A percentile compares a stretch with the other conserved stretches of the same genome.
Evolutionary conservation across 1,140 invertebrate genomes (phyloP).

Genomic region (Zaprionus davidi): DNA sequence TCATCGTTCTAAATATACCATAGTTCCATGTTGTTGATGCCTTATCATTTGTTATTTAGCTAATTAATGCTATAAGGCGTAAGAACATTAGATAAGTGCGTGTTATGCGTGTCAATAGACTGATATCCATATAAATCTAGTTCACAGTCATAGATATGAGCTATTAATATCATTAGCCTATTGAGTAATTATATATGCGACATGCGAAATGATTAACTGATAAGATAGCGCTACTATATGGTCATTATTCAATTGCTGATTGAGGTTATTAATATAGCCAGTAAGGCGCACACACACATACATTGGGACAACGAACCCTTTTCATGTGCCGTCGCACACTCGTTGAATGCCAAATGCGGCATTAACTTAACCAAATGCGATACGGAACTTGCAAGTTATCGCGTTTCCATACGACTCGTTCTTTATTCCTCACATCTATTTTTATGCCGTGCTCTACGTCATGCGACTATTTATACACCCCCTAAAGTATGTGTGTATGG

Average conservation of each 20-base stretch:
- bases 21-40: not conserved
- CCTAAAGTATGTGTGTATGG: not conserved
- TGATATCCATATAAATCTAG: not conserved
- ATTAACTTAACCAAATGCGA: constrained; percentile 29
- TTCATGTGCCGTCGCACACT: not conserved
- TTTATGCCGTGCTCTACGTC: constrained; percentile 33
- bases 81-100: not conserved
- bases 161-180: not conserved
- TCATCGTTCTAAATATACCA: not conserved
- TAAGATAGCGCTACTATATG: not conserved
- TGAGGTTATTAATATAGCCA: constrained; percentile 20
- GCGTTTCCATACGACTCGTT: constrained; percentile 33
- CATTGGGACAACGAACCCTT: constrained; percentile 1
- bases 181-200: not conserved
- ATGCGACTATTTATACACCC: constrained; percentile 29
- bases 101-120: not conserved
- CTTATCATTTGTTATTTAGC: not conserved
- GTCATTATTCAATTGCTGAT: constrained; percentile 23
- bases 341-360: constrained; percentile 25
- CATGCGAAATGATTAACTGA: not conserved
- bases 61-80: not conserved
- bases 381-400: constrained; percentile 39
- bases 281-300: not conserved
- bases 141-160: not conserved
- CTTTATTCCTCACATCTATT: constrained; percentile 36